These are phyloP conservation scores for Augochlora pura DNA, from an alignment of 1,140 invertebrate species.

Conservation along the genomic window DNA sequence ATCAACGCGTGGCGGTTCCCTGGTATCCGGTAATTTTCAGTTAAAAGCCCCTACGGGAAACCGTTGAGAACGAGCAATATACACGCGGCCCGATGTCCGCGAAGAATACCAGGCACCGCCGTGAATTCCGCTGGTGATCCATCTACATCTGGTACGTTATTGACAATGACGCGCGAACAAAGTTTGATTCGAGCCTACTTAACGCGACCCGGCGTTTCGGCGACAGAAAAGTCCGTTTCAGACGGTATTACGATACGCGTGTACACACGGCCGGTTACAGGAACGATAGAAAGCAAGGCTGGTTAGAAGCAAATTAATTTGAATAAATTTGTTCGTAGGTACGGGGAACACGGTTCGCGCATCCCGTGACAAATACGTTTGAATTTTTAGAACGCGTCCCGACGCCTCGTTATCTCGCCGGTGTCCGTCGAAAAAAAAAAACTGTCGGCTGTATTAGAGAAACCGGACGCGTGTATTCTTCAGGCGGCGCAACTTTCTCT, in stretches of 20 bases:
- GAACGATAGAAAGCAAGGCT: too few species aligned
- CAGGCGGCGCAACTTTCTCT: neutral
- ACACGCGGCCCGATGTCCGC: neutral
- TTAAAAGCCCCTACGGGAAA: conserved; percentile 30
- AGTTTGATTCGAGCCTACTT: conserved; percentile 19
- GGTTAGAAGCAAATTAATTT: neutral
- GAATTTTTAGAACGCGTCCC: neutral
- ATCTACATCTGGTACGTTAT: conserved; percentile 30
- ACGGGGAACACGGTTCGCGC: neutral
- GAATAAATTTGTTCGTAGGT: neutral
- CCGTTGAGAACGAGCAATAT: conserved; percentile 7
- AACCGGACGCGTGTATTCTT: neutral
- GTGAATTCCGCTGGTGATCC: conserved; percentile 27
- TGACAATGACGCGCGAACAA: conserved; percentile 30
- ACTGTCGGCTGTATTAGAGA: neutral
- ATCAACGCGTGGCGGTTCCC: conserved; percentile 30
- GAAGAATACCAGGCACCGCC: neutral
- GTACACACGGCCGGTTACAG: neutral
- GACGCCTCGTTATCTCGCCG: neutral
- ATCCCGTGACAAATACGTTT: neutral
- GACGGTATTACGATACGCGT: neutral
- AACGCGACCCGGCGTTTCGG: neutral
- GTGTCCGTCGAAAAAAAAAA: too few species aligned
- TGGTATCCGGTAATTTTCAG: conserved; percentile 34
- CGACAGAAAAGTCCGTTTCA: too few species aligned